Conservation (phyloP, 2,888 invertebrate species). For the Marronus borbonicus region DNA sequence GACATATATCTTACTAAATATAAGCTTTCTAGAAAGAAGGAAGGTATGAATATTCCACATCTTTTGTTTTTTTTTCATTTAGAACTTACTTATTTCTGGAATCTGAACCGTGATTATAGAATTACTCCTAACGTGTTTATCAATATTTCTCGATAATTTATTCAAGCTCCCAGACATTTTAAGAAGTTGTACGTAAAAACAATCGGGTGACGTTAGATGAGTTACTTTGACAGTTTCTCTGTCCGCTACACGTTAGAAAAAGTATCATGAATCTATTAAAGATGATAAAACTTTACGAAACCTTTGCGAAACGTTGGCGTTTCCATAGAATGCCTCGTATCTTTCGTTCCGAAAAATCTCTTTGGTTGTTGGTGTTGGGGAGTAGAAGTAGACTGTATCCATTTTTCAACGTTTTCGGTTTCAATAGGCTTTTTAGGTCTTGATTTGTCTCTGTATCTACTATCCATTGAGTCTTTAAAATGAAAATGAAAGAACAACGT, state of each 20-base stretch:
- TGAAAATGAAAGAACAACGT: too few species aligned
- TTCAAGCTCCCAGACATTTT: constrained; percentile 37
- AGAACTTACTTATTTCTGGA: constrained; percentile 60
- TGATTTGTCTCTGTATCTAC: not conserved
- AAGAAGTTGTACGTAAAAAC: constrained; percentile 78
- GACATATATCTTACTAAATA: constrained; percentile 75
- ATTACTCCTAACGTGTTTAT: constrained; percentile 57
- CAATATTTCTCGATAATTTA: constrained; percentile 48
- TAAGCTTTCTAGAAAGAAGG: constrained; percentile 72
- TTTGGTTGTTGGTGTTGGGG: not conserved
- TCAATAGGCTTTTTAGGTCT: not conserved
- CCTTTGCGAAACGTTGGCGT: constrained; percentile 23
- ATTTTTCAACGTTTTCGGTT: constrained; percentile 24
- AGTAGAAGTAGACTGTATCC: constrained; percentile 15
- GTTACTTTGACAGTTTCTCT: constrained; percentile 72
- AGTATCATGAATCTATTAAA: not conserved
- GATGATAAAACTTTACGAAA: not conserved
- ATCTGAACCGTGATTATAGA: constrained; percentile 55
- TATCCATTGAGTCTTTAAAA: constrained; percentile 2
- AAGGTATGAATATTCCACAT: too few species aligned
- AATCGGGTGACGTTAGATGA: constrained; percentile 75
- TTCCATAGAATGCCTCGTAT: not conserved
- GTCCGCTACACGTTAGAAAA: constrained; percentile 60
- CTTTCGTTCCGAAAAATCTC: not conserved
- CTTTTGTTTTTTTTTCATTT: too few species aligned